Evolutionary conservation across 2,797 vertebrate species (phyloP).

Genomic region (Anas bahamensis): DNA sequence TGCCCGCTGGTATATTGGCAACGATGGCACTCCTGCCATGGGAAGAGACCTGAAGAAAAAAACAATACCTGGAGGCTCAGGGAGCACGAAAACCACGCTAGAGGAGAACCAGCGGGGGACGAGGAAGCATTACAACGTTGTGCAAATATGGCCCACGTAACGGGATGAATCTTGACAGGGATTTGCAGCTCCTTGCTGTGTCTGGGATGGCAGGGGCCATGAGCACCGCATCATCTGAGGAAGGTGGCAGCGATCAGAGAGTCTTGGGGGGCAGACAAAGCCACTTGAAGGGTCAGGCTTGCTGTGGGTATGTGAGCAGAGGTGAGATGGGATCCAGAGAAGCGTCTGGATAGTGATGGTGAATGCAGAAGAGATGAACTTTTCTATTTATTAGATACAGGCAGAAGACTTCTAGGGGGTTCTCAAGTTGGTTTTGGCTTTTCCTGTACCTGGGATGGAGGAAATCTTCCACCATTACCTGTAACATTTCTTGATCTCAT

Average conservation of each 20-base stretch:
- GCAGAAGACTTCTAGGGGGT: neutral
- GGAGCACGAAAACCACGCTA: neutral
- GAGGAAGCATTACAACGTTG: fast-evolving
- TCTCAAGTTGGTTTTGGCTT: neutral
- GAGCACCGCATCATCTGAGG: neutral
- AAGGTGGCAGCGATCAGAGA: neutral
- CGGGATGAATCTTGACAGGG: neutral
- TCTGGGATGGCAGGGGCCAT: neutral
- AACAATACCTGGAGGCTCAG: neutral
- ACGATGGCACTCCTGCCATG: neutral
- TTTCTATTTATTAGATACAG: neutral
- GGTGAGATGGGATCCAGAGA: neutral
- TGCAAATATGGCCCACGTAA: neutral
- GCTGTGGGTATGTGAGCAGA: neutral
- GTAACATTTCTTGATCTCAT: neutral
- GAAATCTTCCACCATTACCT: neutral
- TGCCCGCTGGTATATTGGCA: neutral
- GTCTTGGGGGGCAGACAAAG: neutral
- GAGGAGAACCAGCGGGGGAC: neutral
- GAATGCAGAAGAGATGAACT: neutral
- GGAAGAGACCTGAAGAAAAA: neutral
- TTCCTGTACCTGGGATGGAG: neutral
- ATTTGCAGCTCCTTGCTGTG: neutral
- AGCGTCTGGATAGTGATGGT: neutral
- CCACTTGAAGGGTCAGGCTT: neutral